phyloP scores from a whole-genome alignment of 2,888 invertebrate genomes.

The Stenchaetothrips biformis region DNA sequence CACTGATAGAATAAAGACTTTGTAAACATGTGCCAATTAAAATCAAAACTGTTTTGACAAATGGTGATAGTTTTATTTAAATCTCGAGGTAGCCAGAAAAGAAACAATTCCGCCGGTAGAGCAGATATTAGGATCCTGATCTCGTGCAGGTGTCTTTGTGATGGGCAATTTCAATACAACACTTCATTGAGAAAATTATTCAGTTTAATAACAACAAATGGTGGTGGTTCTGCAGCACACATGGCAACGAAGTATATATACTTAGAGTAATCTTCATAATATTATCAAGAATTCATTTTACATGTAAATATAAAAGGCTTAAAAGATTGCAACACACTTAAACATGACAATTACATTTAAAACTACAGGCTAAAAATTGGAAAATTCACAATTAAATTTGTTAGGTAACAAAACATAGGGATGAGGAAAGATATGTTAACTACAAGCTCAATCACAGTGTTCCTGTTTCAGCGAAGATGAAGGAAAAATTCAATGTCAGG shows the following conservation, averaged over 20 bases:
- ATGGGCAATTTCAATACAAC: too few species aligned
- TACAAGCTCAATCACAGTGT: constrained; percentile 1
- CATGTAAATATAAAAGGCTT: constrained; percentile 9
- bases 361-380: constrained; percentile 10
- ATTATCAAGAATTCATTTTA: background rate
- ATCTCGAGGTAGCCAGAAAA: too few species aligned
- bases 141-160: too few species aligned
- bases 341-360: background rate
- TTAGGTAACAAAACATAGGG: background rate
- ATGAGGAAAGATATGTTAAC: constrained; percentile 6
- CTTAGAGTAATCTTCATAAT: background rate
- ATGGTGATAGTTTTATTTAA: too few species aligned
- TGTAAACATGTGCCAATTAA: background rate
- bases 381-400: background rate
- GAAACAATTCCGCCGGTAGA: too few species aligned
- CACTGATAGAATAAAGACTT: constrained; percentile 39
- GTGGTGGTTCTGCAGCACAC: constrained; percentile 6
- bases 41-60: too few species aligned
- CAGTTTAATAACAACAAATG: constrained; percentile 6
- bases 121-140: too few species aligned
- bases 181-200: background rate
- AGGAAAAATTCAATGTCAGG: background rate
- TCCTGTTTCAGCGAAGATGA: background rate
- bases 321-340: constrained; percentile 23
- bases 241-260: constrained; percentile 4